phyloP scores from a whole-genome alignment of 2,113 vertebrate species.

The Erpornis zantholeuca region DNA sequence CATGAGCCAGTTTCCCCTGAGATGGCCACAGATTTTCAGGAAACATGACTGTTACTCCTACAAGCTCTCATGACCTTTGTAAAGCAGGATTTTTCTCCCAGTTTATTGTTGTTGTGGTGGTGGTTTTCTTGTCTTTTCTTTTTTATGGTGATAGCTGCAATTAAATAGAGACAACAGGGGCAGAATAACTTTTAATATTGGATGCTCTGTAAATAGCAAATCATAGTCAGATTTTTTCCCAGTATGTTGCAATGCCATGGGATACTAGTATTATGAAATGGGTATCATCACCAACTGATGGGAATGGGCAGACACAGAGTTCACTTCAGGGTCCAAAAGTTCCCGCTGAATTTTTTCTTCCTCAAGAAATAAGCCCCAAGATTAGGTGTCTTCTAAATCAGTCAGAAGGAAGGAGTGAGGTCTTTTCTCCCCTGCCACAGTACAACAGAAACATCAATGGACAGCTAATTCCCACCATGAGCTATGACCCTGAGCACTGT shows the following conservation, averaged over 20 bases:
- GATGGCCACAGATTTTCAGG: not conserved
- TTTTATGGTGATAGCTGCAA: not conserved
- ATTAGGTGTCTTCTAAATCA: not conserved
- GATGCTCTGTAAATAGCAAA: not conserved
- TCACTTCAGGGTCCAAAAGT: not conserved
- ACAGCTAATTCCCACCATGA: not conserved
- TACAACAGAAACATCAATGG: not conserved
- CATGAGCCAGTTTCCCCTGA: not conserved
- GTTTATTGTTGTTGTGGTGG: too few relatives aligned
- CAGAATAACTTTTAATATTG: not conserved
- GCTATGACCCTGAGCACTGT: not conserved
- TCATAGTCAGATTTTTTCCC: not conserved
- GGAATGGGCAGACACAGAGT: not conserved
- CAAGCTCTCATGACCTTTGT: not conserved
- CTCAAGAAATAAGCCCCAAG: not conserved
- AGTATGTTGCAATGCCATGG: not conserved
- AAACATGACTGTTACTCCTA: not conserved
- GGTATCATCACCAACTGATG: not conserved
- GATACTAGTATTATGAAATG: not conserved
- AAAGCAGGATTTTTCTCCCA: not conserved
- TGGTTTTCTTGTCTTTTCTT: not conserved
- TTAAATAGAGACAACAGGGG: not conserved
- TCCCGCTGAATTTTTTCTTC: not conserved
- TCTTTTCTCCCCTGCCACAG: not conserved
- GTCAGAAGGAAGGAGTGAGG: not conserved